Percentiles rank a stretch among this genome's conserved stretches.
Evolutionary conservation across 2,113 vertebrate genomes (phyloP).

Genomic region (Lophura nycthemera): DNA sequence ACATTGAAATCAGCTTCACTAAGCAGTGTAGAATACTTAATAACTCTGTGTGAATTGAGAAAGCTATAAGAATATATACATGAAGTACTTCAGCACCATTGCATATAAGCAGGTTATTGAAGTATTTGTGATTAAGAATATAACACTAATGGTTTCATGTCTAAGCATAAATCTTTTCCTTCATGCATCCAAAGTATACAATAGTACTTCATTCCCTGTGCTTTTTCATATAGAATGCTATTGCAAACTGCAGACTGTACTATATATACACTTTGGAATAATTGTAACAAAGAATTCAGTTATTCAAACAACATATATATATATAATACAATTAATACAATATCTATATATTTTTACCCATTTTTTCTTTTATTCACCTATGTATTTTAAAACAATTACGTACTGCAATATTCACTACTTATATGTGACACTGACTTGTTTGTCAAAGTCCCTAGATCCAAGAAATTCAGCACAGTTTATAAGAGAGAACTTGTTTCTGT

Average conservation of each 20-base stretch:
- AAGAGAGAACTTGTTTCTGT: neutral
- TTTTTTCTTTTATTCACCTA: neutral
- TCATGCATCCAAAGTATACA: neutral
- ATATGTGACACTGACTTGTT: neutral
- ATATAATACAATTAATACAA: too few relatives aligned
- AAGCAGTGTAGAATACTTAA: neutral
- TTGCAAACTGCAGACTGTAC: neutral
- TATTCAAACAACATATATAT: neutral
- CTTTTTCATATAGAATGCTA: neutral
- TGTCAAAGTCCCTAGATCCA: neutral
- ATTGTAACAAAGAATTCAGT: neutral
- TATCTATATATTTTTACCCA: neutral
- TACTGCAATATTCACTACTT: neutral
- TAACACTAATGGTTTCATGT: neutral
- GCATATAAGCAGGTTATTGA: neutral
- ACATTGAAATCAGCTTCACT: conserved; percentile 1
- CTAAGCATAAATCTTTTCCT: neutral
- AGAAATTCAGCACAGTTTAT: conserved; percentile 4
- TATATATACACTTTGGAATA: neutral
- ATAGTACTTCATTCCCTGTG: neutral
- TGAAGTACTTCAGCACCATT: neutral
- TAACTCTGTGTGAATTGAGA: neutral
- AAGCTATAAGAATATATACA: neutral
- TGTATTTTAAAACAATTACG: conserved; percentile 3
- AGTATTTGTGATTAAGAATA: neutral